phyloP scores from a whole-genome alignment of 1,140 invertebrate species.

The Cyclina sinensis region DNA sequence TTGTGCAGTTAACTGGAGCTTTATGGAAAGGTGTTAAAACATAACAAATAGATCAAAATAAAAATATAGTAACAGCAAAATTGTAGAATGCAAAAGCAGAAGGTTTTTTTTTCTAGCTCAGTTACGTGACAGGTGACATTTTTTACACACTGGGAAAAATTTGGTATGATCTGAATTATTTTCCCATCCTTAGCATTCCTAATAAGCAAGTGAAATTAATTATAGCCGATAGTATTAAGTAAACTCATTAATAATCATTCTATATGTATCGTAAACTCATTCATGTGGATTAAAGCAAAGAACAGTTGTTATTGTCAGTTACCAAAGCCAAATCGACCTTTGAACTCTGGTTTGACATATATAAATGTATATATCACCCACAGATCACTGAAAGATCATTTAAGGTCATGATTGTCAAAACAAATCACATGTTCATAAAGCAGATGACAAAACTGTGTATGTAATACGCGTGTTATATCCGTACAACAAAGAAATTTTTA shows the following conservation, averaged over 20 bases:
- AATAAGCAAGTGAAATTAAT: conserved; percentile 23
- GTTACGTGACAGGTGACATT: neutral
- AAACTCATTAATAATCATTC: conserved; percentile 6
- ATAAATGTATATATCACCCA: conserved; percentile 22
- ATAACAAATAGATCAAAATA: too few species aligned
- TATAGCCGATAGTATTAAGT: neutral
- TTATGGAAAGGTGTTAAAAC: too few species aligned
- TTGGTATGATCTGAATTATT: neutral
- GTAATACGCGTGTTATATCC: conserved; percentile 4
- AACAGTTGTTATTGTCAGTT: conserved; percentile 16
- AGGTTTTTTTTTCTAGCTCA: too few species aligned
- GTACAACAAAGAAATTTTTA: conserved; percentile 8
- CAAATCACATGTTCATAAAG: conserved; percentile 18
- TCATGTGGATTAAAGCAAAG: neutral
- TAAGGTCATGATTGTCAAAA: conserved; percentile 29
- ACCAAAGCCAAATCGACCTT: conserved; percentile 35
- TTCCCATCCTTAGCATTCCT: conserved; percentile 1
- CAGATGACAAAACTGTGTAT: conserved; percentile 4
- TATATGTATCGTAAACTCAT: conserved; percentile 45
- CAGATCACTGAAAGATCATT: neutral
- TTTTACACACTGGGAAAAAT: neutral
- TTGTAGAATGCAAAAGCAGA: too few species aligned
- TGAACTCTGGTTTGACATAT: conserved; percentile 16
- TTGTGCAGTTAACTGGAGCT: too few species aligned
- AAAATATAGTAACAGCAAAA: too few species aligned